These are phyloP conservation scores for Uropetala carovei DNA, from an alignment of 2,888 invertebrate species.

Conservation along the genomic window DNA sequence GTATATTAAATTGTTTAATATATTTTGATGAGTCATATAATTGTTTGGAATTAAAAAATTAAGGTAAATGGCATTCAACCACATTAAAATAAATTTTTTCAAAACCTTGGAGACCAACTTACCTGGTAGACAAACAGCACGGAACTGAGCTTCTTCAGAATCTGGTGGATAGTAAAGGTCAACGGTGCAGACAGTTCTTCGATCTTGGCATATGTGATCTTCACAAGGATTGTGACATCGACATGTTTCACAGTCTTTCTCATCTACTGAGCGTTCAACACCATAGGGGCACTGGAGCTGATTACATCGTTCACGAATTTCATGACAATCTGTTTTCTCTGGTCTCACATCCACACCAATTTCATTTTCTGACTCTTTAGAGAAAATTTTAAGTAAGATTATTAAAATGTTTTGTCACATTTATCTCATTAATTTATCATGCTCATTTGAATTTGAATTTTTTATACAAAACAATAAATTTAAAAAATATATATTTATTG, in stretches of 20 bases:
- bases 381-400: background rate
- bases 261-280: constrained; percentile 79
- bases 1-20: too few species aligned
- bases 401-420: too few species aligned
- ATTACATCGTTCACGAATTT: constrained; percentile 10
- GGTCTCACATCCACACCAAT: background rate
- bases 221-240: constrained; percentile 86
- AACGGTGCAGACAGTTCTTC: constrained; percentile 83
- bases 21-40: too few species aligned
- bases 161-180: constrained; percentile 76
- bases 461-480: too few species aligned
- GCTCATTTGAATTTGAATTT: too few species aligned
- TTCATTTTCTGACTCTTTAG: constrained; percentile 7
- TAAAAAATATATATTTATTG: too few species aligned
- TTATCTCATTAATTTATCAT: too few species aligned
- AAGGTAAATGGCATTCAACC: too few species aligned
- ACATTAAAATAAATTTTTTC: too few species aligned
- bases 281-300: constrained; percentile 85
- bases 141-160: constrained; percentile 74
- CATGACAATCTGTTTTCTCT: constrained; percentile 18
- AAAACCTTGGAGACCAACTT: constrained; percentile 70
- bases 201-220: constrained; percentile 78
- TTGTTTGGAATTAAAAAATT: too few species aligned
- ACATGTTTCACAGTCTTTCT: constrained; percentile 84
- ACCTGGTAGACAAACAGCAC: constrained; percentile 82